Base-by-base conservation (phyloP, 2,888 invertebrate species). In the Rugalucina vietnamica region DNA sequence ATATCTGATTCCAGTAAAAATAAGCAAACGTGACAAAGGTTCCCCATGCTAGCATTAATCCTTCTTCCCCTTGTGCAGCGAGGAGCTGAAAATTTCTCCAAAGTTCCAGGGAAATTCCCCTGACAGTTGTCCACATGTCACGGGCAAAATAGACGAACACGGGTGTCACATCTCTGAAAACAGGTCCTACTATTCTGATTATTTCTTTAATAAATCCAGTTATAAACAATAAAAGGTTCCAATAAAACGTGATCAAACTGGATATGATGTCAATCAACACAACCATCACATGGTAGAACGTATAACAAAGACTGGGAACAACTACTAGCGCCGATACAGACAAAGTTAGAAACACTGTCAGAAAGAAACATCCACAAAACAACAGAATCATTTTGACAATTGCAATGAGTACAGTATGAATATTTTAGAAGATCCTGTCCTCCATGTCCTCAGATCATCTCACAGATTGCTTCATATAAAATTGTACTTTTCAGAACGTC, bases 1-100 rank as follows among this genome's bases (percentile, higher is more conserved):
- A 24, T 37, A 72, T 34, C 18, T 72, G 72, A 18, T 72, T 72
- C 49, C 39, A 43, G 27, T 72, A 72, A n/a, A 43, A 39, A n/a
- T 72, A 72, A 24, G 39, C 18, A 18, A 27, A 5, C 12, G 72
- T 43, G 4, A 72, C 72, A 72, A 72, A 1, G 21, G 72, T 43
- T 65, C 65, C 65, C 65, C 65, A 65, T 21, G 34, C 21, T 5
- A 65, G 18, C 65, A 65, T 34, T 18, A 65, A 34, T 1, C 65
- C 65, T 4, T 65, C 29, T 18, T 65, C 65, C 21, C 65, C 34
- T 4, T 65, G 65, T 34, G 14, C 3, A 34, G 24, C 24, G 29
- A 27, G 5, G 29, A 29, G 12, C 24, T 60, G 18, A 2, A 60
- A 60, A 18, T 65, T 65, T 34, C 65, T 65, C 65, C 65, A 65